Base-by-base conservation (phyloP, 2,888 invertebrate genomes). In the Pelosia muscerda region DNA sequence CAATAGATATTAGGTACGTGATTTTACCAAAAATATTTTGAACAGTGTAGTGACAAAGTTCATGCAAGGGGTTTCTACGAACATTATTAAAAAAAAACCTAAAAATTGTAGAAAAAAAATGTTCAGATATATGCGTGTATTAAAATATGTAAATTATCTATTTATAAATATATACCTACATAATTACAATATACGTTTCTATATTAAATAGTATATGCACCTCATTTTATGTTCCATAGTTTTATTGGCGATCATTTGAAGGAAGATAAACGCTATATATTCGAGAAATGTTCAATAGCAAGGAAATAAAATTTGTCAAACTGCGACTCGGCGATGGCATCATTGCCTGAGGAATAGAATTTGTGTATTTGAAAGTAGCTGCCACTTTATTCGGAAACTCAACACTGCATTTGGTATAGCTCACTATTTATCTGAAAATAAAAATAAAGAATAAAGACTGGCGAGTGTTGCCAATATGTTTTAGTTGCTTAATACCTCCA, bases 321-420 rank as follows among this genome's bases (percentile, higher is more conserved):
- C 6, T 42, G 42, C 19, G n/a, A 49, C 49, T 49, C 49, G 8
- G 6, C n/a, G n/a, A 49, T 49, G n/a, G n/a, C 49, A 49, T 49
- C n/a, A 49, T 49, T 49, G 49, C n/a, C 49, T 49, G 49, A 8
- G 49, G 49, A 49, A 49, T 49, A 49, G 49, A 49, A 49, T 49
- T 49, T 49, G 49, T 49, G 49, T 49, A 49, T 49, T 49, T 49
- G 6, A n/a, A 49, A 49, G 49, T 49, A n/a, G 49, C n/a, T 49
- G 9, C 9, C 49, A 49, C 49, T 49, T 49, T 49, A 49, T 49
- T n/a, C n/a, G n/a, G 49, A 49, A 49, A 49, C 19, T 49, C n/a
- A 49, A 49, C 49, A 8, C 49, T 49, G 49, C 42, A 6, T 42
- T 6, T 42, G 42, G 42, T 6, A 49, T 49, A 49, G 8, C n/a